Conservation (phyloP, 2,888 invertebrate genomes). For the Caenorhabditis angaria region DNA sequence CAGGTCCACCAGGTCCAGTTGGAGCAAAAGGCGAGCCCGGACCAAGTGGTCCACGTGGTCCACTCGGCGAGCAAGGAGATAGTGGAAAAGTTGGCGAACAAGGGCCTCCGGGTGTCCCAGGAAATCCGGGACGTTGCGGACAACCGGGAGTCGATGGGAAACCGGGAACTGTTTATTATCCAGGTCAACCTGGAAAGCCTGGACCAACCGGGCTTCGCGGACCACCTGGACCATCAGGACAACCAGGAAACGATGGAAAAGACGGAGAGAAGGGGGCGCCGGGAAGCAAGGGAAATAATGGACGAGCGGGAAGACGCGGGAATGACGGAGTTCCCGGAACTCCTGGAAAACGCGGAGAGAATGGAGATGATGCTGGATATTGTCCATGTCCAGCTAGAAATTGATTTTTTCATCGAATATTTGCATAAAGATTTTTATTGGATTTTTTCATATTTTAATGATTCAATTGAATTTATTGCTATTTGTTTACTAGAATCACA, state of each 20-base stretch:
- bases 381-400: constrained; percentile 44
- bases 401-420: background rate
- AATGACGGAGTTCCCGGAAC: constrained; percentile 39
- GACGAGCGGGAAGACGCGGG: constrained; percentile 41
- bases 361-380: constrained; percentile 44
- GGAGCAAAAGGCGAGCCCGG: constrained; percentile 62
- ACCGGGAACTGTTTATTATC: constrained; percentile 47
- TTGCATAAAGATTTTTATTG: too few species aligned
- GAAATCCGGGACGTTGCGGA: constrained; percentile 35
- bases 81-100: constrained; percentile 52
- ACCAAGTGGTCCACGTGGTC: constrained; percentile 54
- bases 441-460: too few species aligned
- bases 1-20: constrained; percentile 58
- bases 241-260: constrained; percentile 36
- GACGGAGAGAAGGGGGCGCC: constrained; percentile 35
- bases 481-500: too few species aligned
- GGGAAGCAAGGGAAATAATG: constrained; percentile 43
- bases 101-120: constrained; percentile 45
- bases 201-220: constrained; percentile 48
- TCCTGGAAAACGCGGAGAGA: constrained; percentile 39
- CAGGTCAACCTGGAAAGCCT: constrained; percentile 38
- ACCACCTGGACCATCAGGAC: constrained; percentile 28
- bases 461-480: too few species aligned
- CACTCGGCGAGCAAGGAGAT: constrained; percentile 57
- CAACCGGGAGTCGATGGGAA: constrained; percentile 33